Evolutionary conservation across 2,113 vertebrate species (phyloP), one percentile per base, ranked within the genome.

Genomic region (Trematocara macrostoma): DNA sequence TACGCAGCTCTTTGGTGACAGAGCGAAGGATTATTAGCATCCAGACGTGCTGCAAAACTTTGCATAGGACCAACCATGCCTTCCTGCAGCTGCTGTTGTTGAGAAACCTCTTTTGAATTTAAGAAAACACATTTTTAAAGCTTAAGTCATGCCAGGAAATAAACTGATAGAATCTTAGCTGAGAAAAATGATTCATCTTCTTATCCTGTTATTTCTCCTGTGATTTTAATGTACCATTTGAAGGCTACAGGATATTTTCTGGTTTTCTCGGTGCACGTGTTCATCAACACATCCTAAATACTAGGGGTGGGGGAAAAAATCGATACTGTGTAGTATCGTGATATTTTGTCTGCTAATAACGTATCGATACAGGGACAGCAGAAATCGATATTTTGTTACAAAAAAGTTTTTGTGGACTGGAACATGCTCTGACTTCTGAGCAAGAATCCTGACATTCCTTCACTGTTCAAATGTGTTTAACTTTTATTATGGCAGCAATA

Each of bases 31-130:
- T 74, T 49, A 11, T 31, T 47, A 47, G 15, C n/a, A 59, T 31
- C 26, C 56, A 47, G 38, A 45, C 12, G 8, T 16, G 20, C 40
- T 47, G 42, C 40, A 49, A 74, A 47, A 29, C 42, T 74, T 15
- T 47, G 23, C 38, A 42, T 26, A 42, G 3, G 2, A 11, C 14
- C 20, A 67, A 40, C 61, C 42, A 18, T 1, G 42, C 40, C 23
- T 74, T 29, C 20, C 23, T 74, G 42, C 42, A 18, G 23, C 40
- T 47, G 40, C 14, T 0, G 0, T 10, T 69, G 35, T 11, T 45
- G 14, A 45, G 20, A 26, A 74, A 29, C 8, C 23, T 29, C 67
- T 47, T 47, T 47, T 26, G 3, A 26, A 47, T 74, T 47, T 47
- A 16, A 47, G 23, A 29, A 49, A 74, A 47, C 23, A 31, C 23